phyloP scores from a whole-genome alignment of 2,797 vertebrate species.

The Melanotaenia parkinsoni region DNA sequence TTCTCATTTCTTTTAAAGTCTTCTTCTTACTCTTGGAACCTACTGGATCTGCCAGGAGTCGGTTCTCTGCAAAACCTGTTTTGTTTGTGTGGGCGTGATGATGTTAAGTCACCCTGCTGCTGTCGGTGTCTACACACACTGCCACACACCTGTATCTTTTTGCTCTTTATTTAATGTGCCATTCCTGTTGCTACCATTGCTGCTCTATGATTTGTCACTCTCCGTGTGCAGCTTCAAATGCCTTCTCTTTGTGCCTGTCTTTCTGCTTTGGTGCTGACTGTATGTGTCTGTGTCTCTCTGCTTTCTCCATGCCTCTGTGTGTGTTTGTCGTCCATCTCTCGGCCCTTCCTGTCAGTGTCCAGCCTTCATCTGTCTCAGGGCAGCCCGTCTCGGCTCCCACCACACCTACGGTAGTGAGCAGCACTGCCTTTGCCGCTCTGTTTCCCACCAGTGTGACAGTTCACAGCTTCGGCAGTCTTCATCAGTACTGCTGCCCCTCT shows the following conservation, averaged over 20 bases:
- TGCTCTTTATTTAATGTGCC: constrained; percentile 41
- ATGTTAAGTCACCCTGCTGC: constrained; percentile 22
- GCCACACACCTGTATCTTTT: constrained; percentile 39
- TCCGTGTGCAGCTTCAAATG: constrained; percentile 56
- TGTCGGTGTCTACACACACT: constrained; percentile 18
- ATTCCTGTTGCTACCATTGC: constrained; percentile 54
- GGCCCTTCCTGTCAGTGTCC: constrained; percentile 65
- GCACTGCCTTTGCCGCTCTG: constrained; percentile 52
- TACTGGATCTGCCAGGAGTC: background rate
- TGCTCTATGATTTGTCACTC: constrained; percentile 42
- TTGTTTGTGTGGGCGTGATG: constrained; percentile 7
- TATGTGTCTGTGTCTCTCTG: constrained; percentile 71
- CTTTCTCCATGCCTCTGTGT: constrained; percentile 53
- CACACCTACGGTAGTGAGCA: constrained; percentile 66
- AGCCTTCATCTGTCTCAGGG: constrained; percentile 69
- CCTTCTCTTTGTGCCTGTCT: constrained; percentile 31
- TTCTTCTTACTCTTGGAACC: background rate
- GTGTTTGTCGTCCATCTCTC: constrained; percentile 50
- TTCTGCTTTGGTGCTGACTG: constrained; percentile 63
- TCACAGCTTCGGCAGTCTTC: constrained; percentile 81
- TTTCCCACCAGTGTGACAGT: constrained; percentile 78
- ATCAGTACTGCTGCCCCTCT: constrained; percentile 81
- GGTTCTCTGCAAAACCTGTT: background rate
- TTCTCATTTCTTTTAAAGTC: background rate
- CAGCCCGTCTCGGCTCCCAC: constrained; percentile 76